Evolutionary conservation across 2,113 vertebrate species (phyloP).

Genomic region (Corapipo altera): DNA sequence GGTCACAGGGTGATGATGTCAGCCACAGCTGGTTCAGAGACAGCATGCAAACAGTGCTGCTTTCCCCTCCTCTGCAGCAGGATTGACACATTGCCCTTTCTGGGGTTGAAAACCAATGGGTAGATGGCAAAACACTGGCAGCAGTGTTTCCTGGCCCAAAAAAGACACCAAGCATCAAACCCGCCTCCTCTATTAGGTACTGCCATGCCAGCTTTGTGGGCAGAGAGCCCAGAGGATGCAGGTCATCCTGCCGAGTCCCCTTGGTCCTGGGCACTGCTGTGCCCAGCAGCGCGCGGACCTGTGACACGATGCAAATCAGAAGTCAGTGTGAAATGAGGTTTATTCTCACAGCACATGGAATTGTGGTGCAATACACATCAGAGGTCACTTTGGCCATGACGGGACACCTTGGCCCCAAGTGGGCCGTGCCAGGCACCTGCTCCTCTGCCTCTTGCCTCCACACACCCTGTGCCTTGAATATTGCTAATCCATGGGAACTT

Average conservation of each 20-base stretch:
- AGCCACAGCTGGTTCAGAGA: background rate
- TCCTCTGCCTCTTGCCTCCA: background rate
- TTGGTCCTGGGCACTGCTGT: fast-evolving
- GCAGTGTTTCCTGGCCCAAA: fast-evolving
- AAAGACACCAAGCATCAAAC: background rate
- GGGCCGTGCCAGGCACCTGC: fast-evolving
- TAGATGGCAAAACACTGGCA: background rate
- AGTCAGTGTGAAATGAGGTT: background rate
- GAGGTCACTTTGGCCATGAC: fast-evolving
- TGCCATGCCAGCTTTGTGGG: fast-evolving
- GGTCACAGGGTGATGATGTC: background rate
- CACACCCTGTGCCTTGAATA: fast-evolving
- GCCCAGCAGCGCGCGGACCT: fast-evolving
- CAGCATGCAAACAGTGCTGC: background rate
- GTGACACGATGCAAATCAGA: fast-evolving
- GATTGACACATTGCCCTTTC: fast-evolving
- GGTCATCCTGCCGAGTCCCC: fast-evolving
- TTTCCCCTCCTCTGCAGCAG: background rate
- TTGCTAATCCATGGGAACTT: background rate
- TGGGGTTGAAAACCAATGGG: fast-evolving
- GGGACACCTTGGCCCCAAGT: fast-evolving
- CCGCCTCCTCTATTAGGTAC: background rate
- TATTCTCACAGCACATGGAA: fast-evolving
- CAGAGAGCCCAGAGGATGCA: background rate
- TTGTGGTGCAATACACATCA: fast-evolving